Percentiles rank a stretch among this genome's conserved stretches.
phyloP scores from a whole-genome alignment of 2,888 invertebrate species.

The Deroplatys truncata region DNA sequence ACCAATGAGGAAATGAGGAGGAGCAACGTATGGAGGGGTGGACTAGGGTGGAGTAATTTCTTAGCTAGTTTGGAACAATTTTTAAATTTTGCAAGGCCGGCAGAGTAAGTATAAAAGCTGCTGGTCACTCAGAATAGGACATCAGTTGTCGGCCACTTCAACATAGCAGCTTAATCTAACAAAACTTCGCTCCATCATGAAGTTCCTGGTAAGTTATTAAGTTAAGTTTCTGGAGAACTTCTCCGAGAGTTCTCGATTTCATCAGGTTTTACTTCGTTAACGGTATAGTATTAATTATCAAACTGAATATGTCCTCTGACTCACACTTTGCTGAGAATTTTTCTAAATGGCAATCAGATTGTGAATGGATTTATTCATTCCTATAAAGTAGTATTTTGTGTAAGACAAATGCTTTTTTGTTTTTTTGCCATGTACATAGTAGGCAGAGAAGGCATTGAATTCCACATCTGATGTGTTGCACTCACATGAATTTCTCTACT shows the following conservation, averaged over 20 bases:
- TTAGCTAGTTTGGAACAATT: neutral
- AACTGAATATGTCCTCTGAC: no score
- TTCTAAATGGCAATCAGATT: no score
- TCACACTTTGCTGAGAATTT: no score
- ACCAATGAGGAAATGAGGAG: neutral
- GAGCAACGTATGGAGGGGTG: neutral
- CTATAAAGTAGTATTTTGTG: no score
- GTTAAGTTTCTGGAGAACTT: neutral
- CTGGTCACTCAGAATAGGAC: neutral
- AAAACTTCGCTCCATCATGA: neutral
- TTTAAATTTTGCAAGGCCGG: neutral
- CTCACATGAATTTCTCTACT: no score
- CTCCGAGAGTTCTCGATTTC: neutral
- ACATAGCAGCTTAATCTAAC: neutral
- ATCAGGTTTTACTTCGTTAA: no score
- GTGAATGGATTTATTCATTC: no score
- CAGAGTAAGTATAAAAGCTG: neutral
- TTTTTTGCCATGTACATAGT: no score
- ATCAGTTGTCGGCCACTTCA: neutral
- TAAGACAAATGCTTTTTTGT: no score
- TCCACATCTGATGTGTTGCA: no score
- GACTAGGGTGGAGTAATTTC: neutral
- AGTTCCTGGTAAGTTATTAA: constrained; percentile 11
- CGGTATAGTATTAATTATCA: no score
- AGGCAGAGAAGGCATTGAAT: no score